A percentile compares a stretch with the other conserved stretches of the same genome.
These are phyloP conservation scores for Lumbricus terrestris DNA, from an alignment of 2,888 invertebrate species.

Conservation along the genomic window DNA sequence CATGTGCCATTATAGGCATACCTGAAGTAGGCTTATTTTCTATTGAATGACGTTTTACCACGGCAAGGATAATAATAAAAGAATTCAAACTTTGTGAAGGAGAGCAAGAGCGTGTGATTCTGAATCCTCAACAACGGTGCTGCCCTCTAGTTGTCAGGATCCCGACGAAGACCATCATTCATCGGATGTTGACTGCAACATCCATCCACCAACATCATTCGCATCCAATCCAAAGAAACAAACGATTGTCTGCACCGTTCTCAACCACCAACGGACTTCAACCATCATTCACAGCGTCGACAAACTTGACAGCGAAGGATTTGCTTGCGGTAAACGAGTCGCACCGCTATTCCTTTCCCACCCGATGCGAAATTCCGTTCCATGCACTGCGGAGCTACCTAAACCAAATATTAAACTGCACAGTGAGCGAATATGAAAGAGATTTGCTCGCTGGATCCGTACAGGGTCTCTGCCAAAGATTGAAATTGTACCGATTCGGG, in stretches of 20 bases:
- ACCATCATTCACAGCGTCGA: neutral
- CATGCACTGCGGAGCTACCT: neutral
- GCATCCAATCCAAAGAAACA: neutral
- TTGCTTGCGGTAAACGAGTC: neutral
- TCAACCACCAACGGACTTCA: neutral
- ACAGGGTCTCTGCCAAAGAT: neutral
- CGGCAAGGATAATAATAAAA: no score
- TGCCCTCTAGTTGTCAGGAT: neutral
- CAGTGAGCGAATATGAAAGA: neutral
- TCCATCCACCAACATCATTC: neutral
- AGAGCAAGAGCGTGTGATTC: neutral
- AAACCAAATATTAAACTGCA: neutral
- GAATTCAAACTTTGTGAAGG: neutral
- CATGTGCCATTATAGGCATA: no score
- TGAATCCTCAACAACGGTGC: neutral
- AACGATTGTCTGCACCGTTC: neutral
- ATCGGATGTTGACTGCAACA: neutral
- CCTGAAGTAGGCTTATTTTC: no score
- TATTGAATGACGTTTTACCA: no score
- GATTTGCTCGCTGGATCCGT: neutral
- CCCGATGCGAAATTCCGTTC: neutral
- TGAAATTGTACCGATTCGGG: neutral
- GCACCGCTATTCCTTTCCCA: neutral
- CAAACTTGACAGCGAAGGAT: neutral
- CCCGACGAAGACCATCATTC: neutral